Conservation (phyloP, 2,888 invertebrate genomes). For the Lasius fuliginosus region DNA sequence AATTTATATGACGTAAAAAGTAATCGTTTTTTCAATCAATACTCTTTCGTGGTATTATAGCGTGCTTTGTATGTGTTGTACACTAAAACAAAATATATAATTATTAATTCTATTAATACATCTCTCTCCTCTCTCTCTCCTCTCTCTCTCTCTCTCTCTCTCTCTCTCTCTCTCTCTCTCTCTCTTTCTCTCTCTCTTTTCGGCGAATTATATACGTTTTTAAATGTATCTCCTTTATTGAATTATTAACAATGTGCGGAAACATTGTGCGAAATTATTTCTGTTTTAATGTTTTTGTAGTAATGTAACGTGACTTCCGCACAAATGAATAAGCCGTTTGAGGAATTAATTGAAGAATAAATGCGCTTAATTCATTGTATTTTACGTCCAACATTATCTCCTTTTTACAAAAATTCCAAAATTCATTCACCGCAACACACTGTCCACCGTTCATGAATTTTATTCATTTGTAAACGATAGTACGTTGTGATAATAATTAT, state of each 20-base stretch:
- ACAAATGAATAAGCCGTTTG: constrained; percentile 29
- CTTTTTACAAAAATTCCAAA: constrained; percentile 2
- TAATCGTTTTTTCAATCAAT: constrained; percentile 30
- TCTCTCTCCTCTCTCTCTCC: neutral
- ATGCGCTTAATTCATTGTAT: constrained; percentile 29
- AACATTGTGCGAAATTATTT: constrained; percentile 31
- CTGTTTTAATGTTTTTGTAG: constrained; percentile 12
- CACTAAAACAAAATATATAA: constrained; percentile 20
- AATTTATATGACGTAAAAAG: constrained; percentile 28
- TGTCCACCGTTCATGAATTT: neutral
- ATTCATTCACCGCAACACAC: neutral
- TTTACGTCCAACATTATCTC: constrained; percentile 1
- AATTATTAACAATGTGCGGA: constrained; percentile 29
- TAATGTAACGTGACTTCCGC: constrained; percentile 33
- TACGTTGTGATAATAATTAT: constrained; percentile 42
- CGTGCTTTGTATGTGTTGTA: neutral
- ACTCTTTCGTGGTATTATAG: neutral
- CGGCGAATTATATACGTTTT: constrained; percentile 21
- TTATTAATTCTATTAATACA: constrained; percentile 33
- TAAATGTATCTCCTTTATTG: constrained; percentile 36
- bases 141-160: neutral
- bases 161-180: neutral
- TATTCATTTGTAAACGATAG: neutral
- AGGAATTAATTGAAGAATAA: constrained; percentile 43
- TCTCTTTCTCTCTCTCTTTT: neutral